phyloP scores from a whole-genome alignment of 2,888 invertebrate species.

The Melitaea athalia region DNA sequence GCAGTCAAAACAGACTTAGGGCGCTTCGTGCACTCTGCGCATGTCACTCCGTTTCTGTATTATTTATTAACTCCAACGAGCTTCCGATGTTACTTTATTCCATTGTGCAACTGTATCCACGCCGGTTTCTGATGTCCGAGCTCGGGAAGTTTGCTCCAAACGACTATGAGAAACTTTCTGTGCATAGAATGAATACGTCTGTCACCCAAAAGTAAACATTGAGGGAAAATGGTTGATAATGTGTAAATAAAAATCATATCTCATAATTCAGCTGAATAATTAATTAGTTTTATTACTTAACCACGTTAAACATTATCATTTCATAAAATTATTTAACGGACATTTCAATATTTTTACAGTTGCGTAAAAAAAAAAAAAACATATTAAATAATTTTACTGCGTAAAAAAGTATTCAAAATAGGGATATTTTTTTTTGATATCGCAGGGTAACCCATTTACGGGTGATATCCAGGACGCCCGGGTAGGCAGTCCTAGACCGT shows the following conservation, averaged over 20 bases:
- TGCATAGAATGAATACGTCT: conserved; percentile 78
- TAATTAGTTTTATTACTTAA: too few relatives aligned
- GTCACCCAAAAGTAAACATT: conserved; percentile 74
- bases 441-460: too few relatives aligned
- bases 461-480: too few relatives aligned
- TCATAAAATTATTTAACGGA: too few relatives aligned
- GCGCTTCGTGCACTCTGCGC: conserved; percentile 71
- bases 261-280: background rate
- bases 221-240: conserved; percentile 67
- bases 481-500: too few relatives aligned
- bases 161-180: conserved; percentile 75
- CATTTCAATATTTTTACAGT: too few relatives aligned
- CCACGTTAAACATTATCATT: too few relatives aligned
- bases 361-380: too few relatives aligned
- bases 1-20: conserved; percentile 78
- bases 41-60: conserved; percentile 77
- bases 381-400: too few relatives aligned
- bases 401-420: too few relatives aligned
- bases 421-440: too few relatives aligned
- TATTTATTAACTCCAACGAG: conserved; percentile 82
- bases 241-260: conserved; percentile 21
- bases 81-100: conserved; percentile 81
- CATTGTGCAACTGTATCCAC: conserved; percentile 76
- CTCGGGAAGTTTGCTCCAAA: conserved; percentile 65
- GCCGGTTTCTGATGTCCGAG: conserved; percentile 75